A percentile compares a stretch with the other conserved stretches of the same genome.
Evolutionary conservation across 2,888 invertebrate genomes (phyloP).

Genomic region (Acleris laterana): DNA sequence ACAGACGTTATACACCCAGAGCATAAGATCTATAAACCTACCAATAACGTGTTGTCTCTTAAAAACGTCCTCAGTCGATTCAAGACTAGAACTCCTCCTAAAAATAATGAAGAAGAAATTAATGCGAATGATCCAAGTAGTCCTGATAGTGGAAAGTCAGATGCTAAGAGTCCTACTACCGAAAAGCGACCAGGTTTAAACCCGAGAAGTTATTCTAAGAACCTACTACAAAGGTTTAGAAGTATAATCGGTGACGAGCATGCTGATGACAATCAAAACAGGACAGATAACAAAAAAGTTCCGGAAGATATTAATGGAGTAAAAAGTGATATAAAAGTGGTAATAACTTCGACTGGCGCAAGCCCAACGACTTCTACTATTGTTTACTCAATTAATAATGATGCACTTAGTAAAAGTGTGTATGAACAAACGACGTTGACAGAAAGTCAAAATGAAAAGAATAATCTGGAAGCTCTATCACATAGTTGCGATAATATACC

Average conservation of each 20-base stretch:
- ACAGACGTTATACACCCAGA: slow-evolving; percentile 88
- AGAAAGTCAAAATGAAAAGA: slow-evolving; percentile 72
- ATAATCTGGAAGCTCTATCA: slow-evolving; percentile 67
- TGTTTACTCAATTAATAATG: slow-evolving; percentile 54
- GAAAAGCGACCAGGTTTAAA: slow-evolving; percentile 74
- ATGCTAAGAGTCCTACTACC: slow-evolving; percentile 69
- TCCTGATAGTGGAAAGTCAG: slow-evolving; percentile 64
- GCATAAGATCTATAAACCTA: slow-evolving; percentile 90
- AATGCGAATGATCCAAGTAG: slow-evolving; percentile 75
- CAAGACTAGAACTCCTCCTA: slow-evolving; percentile 71
- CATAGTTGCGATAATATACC: slow-evolving; percentile 73
- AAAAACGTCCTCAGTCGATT: slow-evolving; percentile 85
- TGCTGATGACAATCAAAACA: slow-evolving; percentile 67
- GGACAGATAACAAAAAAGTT: slow-evolving; percentile 50
- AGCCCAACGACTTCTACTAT: slow-evolving; percentile 65
- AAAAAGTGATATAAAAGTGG: slow-evolving; percentile 70
- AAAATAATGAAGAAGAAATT: slow-evolving; percentile 69
- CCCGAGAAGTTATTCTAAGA: slow-evolving; percentile 77
- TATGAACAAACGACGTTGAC: slow-evolving; percentile 67
- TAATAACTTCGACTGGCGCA: slow-evolving; percentile 68
- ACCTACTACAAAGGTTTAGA: slow-evolving; percentile 76
- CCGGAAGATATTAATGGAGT: slow-evolving; percentile 51
- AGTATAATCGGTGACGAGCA: slow-evolving; percentile 81
- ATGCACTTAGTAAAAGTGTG: slow-evolving; percentile 71
- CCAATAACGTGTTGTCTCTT: slow-evolving; percentile 80